A percentile compares a stretch with the other conserved stretches of the same genome.
Evolutionary conservation across 2,113 vertebrate species (phyloP).

Genomic region (Scatophagus argus): DNA sequence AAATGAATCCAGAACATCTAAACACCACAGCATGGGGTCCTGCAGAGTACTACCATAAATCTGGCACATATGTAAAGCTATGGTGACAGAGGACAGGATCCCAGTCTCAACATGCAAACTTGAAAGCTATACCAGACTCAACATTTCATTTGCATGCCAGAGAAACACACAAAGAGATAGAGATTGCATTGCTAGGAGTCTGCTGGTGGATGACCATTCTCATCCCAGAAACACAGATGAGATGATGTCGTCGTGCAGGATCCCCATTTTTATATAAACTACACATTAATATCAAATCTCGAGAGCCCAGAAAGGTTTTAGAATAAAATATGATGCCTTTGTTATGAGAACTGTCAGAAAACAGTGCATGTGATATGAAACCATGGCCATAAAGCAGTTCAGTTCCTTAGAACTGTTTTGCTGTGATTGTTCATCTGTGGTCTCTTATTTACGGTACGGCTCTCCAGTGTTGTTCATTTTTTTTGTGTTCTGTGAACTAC

Average conservation of each 20-base stretch:
- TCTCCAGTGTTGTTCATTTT: slow-evolving; percentile 35
- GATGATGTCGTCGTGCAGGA: background rate
- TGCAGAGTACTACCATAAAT: slow-evolving; percentile 26
- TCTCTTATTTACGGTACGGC: slow-evolving; percentile 34
- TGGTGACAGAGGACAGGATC: background rate
- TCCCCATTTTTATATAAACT: background rate
- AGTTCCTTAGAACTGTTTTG: background rate
- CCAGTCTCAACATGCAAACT: slow-evolving; percentile 28
- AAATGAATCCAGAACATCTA: slow-evolving; percentile 26
- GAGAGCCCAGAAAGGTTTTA: slow-evolving; percentile 7
- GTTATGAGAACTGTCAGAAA: slow-evolving; percentile 38
- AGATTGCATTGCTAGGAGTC: background rate
- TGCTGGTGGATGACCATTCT: background rate
- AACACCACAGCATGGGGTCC: background rate
- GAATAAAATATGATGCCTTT: slow-evolving; percentile 5
- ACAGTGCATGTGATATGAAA: slow-evolving; percentile 26
- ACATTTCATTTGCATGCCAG: slow-evolving; percentile 5
- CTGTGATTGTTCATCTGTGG: slow-evolving; percentile 17
- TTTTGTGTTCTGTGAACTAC: slow-evolving; percentile 43
- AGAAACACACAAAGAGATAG: background rate
- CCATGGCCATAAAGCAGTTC: background rate
- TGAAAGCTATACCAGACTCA: slow-evolving; percentile 33
- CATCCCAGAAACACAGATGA: background rate
- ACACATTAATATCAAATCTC: background rate
- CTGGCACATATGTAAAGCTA: slow-evolving; percentile 16